Conservation (phyloP, 2,797 vertebrate genomes). For the Pteropus rufus region DNA sequence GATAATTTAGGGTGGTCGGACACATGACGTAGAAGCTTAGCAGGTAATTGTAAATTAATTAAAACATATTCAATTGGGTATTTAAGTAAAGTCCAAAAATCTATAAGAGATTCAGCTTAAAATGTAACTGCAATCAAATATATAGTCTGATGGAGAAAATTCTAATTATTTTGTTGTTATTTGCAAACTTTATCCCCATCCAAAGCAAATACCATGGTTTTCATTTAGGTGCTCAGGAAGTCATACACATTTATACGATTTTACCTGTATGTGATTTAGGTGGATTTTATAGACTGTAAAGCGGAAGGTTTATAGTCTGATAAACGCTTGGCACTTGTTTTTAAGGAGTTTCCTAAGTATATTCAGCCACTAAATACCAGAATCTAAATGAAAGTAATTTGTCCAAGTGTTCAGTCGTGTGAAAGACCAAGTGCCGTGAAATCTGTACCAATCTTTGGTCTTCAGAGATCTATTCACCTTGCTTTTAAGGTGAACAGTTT, state of each 20-base stretch:
- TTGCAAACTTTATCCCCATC: not conserved
- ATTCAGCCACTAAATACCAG: not conserved
- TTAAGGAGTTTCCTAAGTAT: not conserved
- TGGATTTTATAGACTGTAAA: not conserved
- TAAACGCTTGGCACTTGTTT: conserved; percentile 3
- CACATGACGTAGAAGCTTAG: not conserved
- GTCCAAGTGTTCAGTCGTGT: not conserved
- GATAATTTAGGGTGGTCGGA: not conserved
- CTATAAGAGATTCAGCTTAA: conserved; percentile 20
- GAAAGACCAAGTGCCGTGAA: not conserved
- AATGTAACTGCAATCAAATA: not conserved
- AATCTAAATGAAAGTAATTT: conserved; percentile 26
- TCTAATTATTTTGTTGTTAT: not conserved
- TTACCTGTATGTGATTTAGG: not conserved
- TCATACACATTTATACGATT: not conserved
- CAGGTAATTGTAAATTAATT: not conserved
- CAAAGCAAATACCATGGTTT: not conserved
- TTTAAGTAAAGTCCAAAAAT: conserved; percentile 7
- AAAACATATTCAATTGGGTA: not conserved
- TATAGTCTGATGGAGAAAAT: not conserved
- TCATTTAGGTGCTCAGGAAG: not conserved
- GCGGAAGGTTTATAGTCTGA: not conserved
- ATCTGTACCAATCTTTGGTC: not conserved
- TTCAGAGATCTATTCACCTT: not conserved
- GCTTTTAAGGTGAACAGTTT: conserved; percentile 9